A percentile compares a stretch with the other conserved stretches of the same genome.
Conservation (phyloP, 2,113 vertebrate species). For the Lynx canadensis region DNA sequence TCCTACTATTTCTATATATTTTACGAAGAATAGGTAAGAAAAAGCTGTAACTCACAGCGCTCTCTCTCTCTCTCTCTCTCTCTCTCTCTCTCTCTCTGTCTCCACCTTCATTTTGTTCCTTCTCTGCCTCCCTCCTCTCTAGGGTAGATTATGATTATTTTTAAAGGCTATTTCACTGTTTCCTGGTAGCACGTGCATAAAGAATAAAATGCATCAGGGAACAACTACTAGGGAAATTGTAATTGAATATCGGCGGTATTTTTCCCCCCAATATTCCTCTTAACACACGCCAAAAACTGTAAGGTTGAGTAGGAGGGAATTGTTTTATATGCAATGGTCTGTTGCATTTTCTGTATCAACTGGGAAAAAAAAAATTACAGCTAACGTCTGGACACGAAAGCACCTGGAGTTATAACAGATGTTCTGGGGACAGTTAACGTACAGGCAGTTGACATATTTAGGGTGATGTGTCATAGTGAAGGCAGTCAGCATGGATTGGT, state of each 20-base stretch:
- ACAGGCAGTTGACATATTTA: conserved; percentile 80
- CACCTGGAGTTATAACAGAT: conserved; percentile 82
- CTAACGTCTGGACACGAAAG: conserved; percentile 44
- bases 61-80: not conserved
- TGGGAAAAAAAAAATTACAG: not conserved
- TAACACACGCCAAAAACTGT: not conserved
- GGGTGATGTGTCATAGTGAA: conserved; percentile 71
- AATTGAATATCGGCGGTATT: not conserved
- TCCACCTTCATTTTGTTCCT: not conserved
- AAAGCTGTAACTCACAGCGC: not conserved
- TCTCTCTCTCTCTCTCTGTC: not conserved
- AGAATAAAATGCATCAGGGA: conserved; percentile 42
- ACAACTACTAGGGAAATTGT: conserved; percentile 61
- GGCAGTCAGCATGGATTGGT: conserved; percentile 63
- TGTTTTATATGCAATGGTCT: conserved; percentile 15
- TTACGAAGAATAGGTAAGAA: not conserved
- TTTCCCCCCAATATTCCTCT: not conserved
- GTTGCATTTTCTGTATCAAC: not conserved
- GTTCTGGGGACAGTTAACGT: conserved; percentile 77
- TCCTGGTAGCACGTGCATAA: not conserved
- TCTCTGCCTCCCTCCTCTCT: not conserved
- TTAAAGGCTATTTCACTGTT: not conserved
- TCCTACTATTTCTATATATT: not conserved
- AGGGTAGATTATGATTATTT: not conserved
- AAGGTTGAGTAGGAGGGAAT: not conserved